Conservation (phyloP, 2,113 vertebrate genomes). For the Dicaeum eximium region DNA sequence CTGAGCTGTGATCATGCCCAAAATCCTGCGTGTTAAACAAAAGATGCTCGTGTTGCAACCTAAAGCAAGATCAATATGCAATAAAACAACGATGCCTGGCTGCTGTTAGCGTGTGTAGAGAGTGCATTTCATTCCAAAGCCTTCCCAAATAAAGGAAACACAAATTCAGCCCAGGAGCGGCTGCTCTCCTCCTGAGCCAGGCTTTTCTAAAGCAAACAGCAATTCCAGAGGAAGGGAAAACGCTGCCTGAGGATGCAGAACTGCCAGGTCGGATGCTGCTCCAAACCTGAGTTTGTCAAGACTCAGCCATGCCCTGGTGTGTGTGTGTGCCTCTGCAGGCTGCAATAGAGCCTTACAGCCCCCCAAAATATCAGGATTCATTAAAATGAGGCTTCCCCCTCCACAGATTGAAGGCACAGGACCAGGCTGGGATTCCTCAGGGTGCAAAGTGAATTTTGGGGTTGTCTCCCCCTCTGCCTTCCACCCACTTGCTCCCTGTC, state of each 20-base stretch:
- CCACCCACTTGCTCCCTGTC: not conserved
- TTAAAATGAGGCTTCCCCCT: not conserved
- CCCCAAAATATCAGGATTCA: not conserved
- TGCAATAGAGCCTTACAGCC: not conserved
- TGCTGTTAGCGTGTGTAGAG: not conserved
- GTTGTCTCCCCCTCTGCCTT: not conserved
- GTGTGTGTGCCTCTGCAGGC: not conserved
- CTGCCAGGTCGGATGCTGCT: not conserved
- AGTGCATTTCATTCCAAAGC: not conserved
- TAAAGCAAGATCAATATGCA: not conserved
- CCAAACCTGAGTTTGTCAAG: not conserved
- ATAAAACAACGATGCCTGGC: not conserved
- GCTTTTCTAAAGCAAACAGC: not conserved
- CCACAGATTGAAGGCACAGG: not conserved
- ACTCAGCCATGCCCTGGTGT: not conserved
- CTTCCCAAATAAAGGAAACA: not conserved
- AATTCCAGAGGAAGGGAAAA: not conserved
- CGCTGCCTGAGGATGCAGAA: not conserved
- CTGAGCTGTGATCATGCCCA: not conserved
- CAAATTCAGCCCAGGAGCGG: not conserved
- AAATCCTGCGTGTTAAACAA: not conserved
- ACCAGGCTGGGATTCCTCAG: not conserved
- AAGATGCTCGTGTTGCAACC: not conserved
- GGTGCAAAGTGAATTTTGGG: not conserved
- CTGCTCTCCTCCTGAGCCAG: not conserved